phyloP scores from a whole-genome alignment of 2,113 vertebrate species.

The Lasiurus cinereus region DNA sequence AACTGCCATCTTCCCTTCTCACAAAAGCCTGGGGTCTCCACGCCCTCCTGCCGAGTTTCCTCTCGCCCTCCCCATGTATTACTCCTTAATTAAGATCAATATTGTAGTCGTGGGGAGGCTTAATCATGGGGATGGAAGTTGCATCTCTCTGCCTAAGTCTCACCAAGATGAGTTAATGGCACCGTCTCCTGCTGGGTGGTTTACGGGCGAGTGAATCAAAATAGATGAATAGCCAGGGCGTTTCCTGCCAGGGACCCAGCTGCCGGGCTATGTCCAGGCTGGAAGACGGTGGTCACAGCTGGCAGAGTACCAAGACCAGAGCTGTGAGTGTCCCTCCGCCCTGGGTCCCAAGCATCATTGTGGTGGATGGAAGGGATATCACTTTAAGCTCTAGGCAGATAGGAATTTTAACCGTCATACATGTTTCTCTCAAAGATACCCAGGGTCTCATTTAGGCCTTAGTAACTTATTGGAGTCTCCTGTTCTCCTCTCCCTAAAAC shows the following conservation, averaged over 20 bases:
- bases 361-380: neutral
- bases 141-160: neutral
- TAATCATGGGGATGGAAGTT: neutral
- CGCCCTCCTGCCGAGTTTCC: neutral
- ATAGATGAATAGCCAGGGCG: neutral
- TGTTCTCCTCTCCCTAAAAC: neutral
- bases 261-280: neutral
- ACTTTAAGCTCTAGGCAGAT: neutral
- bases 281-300: neutral
- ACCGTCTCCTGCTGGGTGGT: neutral
- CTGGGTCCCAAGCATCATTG: neutral
- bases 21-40: neutral
- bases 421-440: neutral
- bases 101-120: neutral
- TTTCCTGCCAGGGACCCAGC: neutral
- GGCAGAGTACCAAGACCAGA: neutral
- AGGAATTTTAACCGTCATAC: neutral
- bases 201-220: neutral
- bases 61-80: neutral
- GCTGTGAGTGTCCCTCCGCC: neutral
- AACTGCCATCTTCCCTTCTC: neutral
- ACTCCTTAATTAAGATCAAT: slow-evolving; percentile 24
- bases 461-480: neutral
- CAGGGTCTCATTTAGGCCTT: neutral
- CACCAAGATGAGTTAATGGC: neutral